These are phyloP conservation scores for Apis laboriosa DNA, from an alignment of 1,140 invertebrate species.

Conservation along the genomic window DNA sequence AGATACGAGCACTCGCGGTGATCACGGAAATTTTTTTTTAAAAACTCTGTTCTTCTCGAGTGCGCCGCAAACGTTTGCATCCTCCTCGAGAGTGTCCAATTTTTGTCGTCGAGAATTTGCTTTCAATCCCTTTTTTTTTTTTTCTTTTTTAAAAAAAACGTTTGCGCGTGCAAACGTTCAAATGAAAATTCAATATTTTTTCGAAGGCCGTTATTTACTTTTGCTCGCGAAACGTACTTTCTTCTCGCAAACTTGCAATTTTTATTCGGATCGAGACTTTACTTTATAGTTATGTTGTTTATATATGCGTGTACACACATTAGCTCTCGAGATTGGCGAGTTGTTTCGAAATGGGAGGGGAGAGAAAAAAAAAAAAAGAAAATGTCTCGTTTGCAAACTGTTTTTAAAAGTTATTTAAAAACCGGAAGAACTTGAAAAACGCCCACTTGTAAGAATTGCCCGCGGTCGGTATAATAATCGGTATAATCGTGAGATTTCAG, in stretches of 20 bases:
- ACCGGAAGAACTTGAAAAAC: background rate
- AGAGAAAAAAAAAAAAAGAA: too few species aligned
- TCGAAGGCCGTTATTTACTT: background rate
- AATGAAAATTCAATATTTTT: background rate
- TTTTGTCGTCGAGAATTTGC: background rate
- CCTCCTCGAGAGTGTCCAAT: background rate
- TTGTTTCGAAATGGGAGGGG: too few species aligned
- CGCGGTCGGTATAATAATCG: background rate
- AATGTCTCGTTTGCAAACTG: background rate
- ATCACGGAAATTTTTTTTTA: background rate
- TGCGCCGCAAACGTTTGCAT: background rate
- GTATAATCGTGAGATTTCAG: constrained; percentile 62
- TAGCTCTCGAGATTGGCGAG: background rate
- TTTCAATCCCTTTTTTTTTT: background rate
- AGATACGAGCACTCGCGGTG: background rate
- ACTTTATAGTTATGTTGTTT: background rate
- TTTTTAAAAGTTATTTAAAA: too few species aligned
- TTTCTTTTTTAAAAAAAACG: too few species aligned
- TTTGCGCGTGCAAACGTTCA: background rate
- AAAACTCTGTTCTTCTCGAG: background rate
- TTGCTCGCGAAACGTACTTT: constrained; percentile 7
- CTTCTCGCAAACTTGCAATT: background rate
- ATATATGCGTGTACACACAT: background rate
- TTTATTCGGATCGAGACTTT: background rate
- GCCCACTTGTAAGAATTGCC: background rate